Evolutionary conservation across 2,797 vertebrate genomes (phyloP).

Genomic region (Propithecus perrieri): DNA sequence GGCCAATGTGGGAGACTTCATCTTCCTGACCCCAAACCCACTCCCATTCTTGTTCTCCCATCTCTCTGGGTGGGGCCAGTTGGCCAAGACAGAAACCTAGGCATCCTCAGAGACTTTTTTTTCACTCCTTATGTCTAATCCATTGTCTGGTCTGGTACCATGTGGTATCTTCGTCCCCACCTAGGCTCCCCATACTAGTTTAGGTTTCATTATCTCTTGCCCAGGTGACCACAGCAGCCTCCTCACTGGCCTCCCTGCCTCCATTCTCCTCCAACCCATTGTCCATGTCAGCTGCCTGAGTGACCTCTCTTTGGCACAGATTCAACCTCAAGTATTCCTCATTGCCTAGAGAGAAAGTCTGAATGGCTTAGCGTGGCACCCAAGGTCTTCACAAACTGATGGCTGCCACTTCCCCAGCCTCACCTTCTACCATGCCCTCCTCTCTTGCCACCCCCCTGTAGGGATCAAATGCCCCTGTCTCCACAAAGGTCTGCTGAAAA

Average conservation of each 20-base stretch:
- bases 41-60: neutral
- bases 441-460: neutral
- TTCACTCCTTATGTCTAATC: neutral
- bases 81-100: neutral
- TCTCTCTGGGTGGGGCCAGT: neutral
- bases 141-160: neutral
- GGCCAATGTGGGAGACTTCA: neutral
- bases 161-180: accelerated
- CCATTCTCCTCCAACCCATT: neutral
- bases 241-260: neutral
- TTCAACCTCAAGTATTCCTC: neutral
- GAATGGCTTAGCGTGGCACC: neutral
- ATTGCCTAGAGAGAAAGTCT: neutral
- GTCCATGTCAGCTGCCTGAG: accelerated
- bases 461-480: neutral
- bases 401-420: neutral
- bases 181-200: neutral
- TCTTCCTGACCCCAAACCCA: neutral
- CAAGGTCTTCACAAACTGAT: neutral
- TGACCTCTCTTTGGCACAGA: neutral
- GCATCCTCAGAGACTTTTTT: neutral
- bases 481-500: neutral
- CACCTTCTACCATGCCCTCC: neutral
- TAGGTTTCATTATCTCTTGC: neutral
- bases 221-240: neutral